phyloP scores from a whole-genome alignment of 1,140 invertebrate species.

The Cotesia chilonis region DNA sequence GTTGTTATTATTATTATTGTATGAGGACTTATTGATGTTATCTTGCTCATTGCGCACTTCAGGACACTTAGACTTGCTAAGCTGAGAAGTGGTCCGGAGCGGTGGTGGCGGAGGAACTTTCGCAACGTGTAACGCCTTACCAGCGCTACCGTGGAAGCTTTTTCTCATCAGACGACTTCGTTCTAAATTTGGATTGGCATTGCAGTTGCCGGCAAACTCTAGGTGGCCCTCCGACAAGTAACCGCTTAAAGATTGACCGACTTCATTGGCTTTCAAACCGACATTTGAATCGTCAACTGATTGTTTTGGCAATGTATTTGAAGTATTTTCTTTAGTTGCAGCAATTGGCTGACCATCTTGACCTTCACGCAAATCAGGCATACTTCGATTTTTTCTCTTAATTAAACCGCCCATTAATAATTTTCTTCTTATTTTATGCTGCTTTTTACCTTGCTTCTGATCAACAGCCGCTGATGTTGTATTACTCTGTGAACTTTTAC shows the following conservation, averaged over 20 bases:
- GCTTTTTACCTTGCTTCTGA: constrained; percentile 83
- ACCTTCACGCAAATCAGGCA: constrained; percentile 87
- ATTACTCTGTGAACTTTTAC: constrained; percentile 39
- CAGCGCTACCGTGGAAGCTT: constrained; percentile 85
- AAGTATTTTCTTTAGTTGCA: constrained; percentile 55
- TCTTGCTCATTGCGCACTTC: constrained; percentile 69
- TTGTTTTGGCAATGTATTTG: constrained; percentile 64
- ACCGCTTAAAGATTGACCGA: constrained; percentile 73
- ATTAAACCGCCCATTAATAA: constrained; percentile 89
- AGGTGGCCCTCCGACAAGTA: constrained; percentile 88
- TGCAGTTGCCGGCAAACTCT: constrained; percentile 71
- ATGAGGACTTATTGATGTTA: constrained; percentile 63
- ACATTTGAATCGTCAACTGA: constrained; percentile 80
- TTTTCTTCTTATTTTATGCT: constrained; percentile 89
- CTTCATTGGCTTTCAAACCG: constrained; percentile 71
- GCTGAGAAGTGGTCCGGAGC: constrained; percentile 84
- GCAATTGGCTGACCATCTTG: constrained; percentile 64
- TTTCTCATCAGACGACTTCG: constrained; percentile 88
- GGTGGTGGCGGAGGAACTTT: constrained; percentile 89
- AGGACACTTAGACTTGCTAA: constrained; percentile 75
- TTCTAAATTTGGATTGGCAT: constrained; percentile 77
- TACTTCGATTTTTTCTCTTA: constrained; percentile 86
- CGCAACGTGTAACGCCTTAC: constrained; percentile 79
- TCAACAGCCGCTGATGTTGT: constrained; percentile 54
- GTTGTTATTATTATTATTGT: constrained; percentile 50